Evolutionary conservation across 2,113 vertebrate genomes (phyloP).

Genomic region (Python bivittatus): DNA sequence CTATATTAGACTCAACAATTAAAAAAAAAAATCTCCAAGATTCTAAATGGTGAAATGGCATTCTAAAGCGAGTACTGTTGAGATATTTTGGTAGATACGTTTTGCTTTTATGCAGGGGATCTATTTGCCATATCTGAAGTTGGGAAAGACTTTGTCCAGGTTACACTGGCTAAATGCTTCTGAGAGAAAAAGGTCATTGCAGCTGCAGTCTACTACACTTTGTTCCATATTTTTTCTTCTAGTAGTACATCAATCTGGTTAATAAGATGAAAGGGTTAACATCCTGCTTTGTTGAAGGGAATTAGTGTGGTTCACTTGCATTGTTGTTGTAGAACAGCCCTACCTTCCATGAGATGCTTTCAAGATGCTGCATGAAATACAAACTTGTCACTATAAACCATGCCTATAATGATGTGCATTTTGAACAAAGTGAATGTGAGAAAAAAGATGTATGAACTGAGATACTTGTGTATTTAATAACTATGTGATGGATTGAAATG

Average conservation of each 20-base stretch:
- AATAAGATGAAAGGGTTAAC: not conserved
- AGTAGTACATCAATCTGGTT: not conserved
- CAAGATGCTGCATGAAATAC: not conserved
- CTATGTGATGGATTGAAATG: not conserved
- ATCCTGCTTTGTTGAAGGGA: not conserved
- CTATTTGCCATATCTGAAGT: not conserved
- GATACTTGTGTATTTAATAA: not conserved
- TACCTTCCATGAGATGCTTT: not conserved
- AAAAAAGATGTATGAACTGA: not conserved
- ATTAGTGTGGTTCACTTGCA: not conserved
- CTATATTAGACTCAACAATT: not conserved
- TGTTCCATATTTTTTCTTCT: not conserved
- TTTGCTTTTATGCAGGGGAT: not conserved
- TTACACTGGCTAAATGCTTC: not conserved
- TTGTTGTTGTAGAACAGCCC: not conserved
- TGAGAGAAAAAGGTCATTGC: not conserved
- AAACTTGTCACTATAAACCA: not conserved
- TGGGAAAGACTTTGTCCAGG: not conserved
- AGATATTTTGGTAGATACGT: not conserved
- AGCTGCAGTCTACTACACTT: not conserved
- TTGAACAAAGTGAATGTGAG: not conserved
- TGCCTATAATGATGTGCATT: not conserved
- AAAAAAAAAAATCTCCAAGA: not conserved
- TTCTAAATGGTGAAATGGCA: not conserved
- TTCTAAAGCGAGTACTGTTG: not conserved